phyloP scores from a whole-genome alignment of 2,888 invertebrate genomes.

The Chalcosyrphus nemorum region DNA sequence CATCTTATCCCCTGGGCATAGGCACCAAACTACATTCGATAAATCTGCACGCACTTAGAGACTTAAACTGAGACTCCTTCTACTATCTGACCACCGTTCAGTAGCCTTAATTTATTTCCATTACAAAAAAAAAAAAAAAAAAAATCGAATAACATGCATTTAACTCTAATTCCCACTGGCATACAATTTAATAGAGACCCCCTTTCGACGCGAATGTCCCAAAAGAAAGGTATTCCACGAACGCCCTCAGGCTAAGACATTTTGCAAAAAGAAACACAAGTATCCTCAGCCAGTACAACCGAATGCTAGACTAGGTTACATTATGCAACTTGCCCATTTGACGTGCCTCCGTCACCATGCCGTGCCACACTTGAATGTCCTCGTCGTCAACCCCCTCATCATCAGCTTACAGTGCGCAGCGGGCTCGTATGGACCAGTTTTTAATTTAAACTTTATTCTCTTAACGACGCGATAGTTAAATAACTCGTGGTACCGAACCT shows the following conservation, averaged over 20 bases:
- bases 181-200: slow-evolving; percentile 14
- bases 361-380: slow-evolving; percentile 36
- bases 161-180: slow-evolving; percentile 4
- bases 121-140: slow-evolving; percentile 16
- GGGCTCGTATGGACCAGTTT: slow-evolving; percentile 65
- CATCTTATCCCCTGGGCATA: background rate
- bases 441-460: slow-evolving; percentile 45
- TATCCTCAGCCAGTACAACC: slow-evolving; percentile 13
- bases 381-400: slow-evolving; percentile 53
- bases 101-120: slow-evolving; percentile 22
- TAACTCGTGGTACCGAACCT: slow-evolving; percentile 49
- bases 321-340: slow-evolving; percentile 61
- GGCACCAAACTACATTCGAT: background rate
- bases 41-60: background rate
- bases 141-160: slow-evolving; percentile 25
- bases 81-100: background rate
- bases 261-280: slow-evolving; percentile 26
- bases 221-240: slow-evolving; percentile 47
- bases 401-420: background rate
- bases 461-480: slow-evolving; percentile 58
- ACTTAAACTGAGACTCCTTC: background rate
- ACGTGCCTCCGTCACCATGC: slow-evolving; percentile 56
- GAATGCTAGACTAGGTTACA: background rate
- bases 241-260: slow-evolving; percentile 51
- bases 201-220: slow-evolving; percentile 44